These are phyloP conservation scores for Pseudorasbora parva DNA, from an alignment of 2,113 vertebrate species.

Conservation along the genomic window DNA sequence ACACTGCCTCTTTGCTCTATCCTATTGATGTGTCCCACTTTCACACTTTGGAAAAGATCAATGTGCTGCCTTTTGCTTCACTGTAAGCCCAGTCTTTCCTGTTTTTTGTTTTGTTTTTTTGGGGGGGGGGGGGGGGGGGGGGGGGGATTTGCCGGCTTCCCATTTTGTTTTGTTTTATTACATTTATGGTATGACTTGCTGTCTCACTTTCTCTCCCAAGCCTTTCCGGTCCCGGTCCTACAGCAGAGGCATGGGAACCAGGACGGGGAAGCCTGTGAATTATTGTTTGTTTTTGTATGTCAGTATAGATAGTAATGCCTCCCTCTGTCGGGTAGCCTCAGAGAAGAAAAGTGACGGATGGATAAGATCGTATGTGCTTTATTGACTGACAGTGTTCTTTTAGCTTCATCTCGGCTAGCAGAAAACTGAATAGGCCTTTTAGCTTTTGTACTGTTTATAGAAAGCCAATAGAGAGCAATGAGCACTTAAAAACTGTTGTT, in stretches of 20 bases:
- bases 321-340: conserved; percentile 41
- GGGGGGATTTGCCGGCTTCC: conserved; percentile 32
- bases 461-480: conserved; percentile 8
- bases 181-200: conserved; percentile 47
- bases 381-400: conserved; percentile 11
- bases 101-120: conserved; percentile 21
- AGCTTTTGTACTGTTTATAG: neutral
- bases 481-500: conserved; percentile 10
- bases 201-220: conserved; percentile 45
- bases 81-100: conserved; percentile 4
- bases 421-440: neutral
- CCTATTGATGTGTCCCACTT: conserved; percentile 55
- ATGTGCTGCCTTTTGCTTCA: conserved; percentile 48
- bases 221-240: conserved; percentile 39
- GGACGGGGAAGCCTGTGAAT: conserved; percentile 47
- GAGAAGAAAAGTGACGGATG: conserved; percentile 33
- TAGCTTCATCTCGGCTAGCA: conserved; percentile 11
- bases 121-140: too few relatives aligned
- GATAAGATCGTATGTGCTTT: conserved; percentile 20
- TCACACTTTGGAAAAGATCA: conserved; percentile 40
- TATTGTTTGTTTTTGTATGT: conserved; percentile 57
- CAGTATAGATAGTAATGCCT: conserved; percentile 60
- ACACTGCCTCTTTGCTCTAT: conserved; percentile 40
- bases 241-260: conserved; percentile 45
- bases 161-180: conserved; percentile 55